Evolutionary conservation across 2,888 invertebrate species (phyloP).

Genomic region (Ptychoptera contaminata): DNA sequence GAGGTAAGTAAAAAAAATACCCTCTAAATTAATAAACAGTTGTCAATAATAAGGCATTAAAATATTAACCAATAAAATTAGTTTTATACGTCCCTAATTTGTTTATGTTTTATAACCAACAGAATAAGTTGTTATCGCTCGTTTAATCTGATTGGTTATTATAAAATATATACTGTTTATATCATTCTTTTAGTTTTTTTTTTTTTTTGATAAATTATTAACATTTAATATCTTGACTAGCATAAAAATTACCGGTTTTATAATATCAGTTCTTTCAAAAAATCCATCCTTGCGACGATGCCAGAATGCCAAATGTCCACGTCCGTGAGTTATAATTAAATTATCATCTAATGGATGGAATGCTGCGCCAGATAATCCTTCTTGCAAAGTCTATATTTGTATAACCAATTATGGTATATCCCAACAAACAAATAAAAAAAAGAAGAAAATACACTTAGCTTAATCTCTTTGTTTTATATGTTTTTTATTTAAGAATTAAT

Average conservation of each 20-base stretch:
- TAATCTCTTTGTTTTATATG: too few species aligned
- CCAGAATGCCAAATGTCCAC: slow-evolving; percentile 86
- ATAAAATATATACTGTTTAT: too few species aligned
- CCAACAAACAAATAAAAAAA: not conserved
- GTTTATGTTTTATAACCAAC: too few species aligned
- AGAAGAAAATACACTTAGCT: not conserved
- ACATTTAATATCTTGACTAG: slow-evolving; percentile 28
- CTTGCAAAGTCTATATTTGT: slow-evolving; percentile 60
- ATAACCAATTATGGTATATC: not conserved
- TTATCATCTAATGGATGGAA: slow-evolving; percentile 88
- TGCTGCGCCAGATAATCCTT: slow-evolving; percentile 72
- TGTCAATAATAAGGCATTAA: too few species aligned
- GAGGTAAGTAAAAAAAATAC: too few species aligned
- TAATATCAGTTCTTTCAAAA: slow-evolving; percentile 77
- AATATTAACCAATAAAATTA: too few species aligned
- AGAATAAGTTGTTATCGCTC: too few species aligned
- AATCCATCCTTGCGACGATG: slow-evolving; percentile 80
- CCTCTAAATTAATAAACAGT: too few species aligned
- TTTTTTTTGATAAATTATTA: not conserved
- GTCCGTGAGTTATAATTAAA: slow-evolving; percentile 78
- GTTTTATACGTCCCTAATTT: too few species aligned
- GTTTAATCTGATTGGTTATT: too few species aligned
- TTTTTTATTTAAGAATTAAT: too few species aligned
- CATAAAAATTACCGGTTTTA: slow-evolving; percentile 40
- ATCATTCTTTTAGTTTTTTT: not conserved